These are phyloP conservation scores for Arenaria interpres DNA, from an alignment of 2,113 vertebrate genomes.

Conservation along the genomic window DNA sequence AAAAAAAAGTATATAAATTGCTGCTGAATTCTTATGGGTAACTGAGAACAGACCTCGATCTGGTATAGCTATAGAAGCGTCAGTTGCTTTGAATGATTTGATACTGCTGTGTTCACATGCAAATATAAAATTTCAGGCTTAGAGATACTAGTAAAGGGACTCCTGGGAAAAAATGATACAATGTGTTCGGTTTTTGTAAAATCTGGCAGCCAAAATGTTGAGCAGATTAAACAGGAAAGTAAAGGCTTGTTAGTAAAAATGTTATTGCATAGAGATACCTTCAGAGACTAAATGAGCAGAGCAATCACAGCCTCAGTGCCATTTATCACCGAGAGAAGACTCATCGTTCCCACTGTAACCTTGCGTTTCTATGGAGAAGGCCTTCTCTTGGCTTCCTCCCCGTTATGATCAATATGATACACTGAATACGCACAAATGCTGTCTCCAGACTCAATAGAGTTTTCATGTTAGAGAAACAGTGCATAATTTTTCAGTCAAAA, in stretches of 20 bases:
- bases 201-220: neutral
- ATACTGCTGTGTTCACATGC: neutral
- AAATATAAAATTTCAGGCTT: neutral
- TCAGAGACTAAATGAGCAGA: neutral
- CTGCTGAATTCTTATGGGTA: neutral
- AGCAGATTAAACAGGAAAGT: slow-evolving; percentile 6
- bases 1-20: neutral
- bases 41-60: neutral
- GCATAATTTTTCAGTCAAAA: neutral
- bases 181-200: neutral
- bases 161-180: neutral
- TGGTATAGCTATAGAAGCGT: neutral
- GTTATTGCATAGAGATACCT: neutral
- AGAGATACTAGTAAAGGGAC: neutral
- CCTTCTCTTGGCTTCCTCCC: neutral
- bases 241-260: neutral
- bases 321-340: neutral
- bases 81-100: neutral
- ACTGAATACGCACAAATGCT: neutral
- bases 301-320: neutral
- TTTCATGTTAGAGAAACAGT: neutral
- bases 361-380: neutral
- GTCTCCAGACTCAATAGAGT: neutral
- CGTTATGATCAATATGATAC: neutral
- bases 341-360: neutral